Conservation (phyloP, 2,113 vertebrate species). For the Nibea coibor region DNA sequence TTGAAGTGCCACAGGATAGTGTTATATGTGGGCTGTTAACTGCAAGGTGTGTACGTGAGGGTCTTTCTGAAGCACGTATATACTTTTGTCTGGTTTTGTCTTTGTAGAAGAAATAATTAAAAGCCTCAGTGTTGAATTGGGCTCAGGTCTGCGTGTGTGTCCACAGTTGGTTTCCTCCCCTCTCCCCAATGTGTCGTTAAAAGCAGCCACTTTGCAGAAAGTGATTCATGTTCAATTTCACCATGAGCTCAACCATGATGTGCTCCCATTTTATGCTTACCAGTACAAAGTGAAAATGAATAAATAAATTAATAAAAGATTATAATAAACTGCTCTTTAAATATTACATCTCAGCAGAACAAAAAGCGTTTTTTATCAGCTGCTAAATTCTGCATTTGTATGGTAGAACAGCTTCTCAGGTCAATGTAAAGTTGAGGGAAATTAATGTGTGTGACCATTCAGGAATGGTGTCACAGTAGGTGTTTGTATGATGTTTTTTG, state of each 20-base stretch:
- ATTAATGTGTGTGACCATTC: constrained; percentile 27
- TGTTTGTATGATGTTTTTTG: constrained; percentile 6
- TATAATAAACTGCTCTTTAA: constrained; percentile 33
- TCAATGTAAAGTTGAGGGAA: constrained; percentile 15
- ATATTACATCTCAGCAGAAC: constrained; percentile 30
- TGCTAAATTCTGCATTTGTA: constrained; percentile 34
- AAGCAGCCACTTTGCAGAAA: constrained; percentile 45
- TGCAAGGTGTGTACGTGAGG: no score
- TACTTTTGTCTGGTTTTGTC: no score
- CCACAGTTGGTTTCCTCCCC: constrained; percentile 29
- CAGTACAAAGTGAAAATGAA: constrained; percentile 1
- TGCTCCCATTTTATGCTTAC: constrained; percentile 23
- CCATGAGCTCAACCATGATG: constrained; percentile 37
- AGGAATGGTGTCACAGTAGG: background rate
- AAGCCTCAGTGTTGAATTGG: no score
- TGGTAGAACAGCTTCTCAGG: constrained; percentile 9
- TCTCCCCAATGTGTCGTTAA: constrained; percentile 36
- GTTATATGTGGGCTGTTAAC: no score
- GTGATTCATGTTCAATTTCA: constrained; percentile 66
- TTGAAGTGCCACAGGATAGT: no score
- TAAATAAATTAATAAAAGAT: background rate
- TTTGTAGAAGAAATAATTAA: no score
- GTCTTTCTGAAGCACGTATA: no score
- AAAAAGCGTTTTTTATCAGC: constrained; percentile 21
- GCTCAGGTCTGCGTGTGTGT: background rate